Conservation (phyloP, 2,888 invertebrate genomes). For the Boloria selene region DNA sequence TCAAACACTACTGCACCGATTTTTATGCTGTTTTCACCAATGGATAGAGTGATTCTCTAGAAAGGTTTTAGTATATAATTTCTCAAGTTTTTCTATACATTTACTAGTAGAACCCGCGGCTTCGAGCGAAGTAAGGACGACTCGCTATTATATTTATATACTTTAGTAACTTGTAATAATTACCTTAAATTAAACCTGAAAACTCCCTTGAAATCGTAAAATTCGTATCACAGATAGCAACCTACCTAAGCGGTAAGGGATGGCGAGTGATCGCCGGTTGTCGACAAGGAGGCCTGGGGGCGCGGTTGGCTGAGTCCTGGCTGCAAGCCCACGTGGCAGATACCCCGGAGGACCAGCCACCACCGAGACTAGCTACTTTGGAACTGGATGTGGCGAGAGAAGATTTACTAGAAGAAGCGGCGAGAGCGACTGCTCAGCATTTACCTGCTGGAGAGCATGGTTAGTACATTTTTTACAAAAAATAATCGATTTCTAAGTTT, state of each 20-base stretch:
- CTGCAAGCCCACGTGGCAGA: slow-evolving; percentile 77
- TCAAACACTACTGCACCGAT: too few relatives aligned
- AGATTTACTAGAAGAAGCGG: slow-evolving; percentile 90
- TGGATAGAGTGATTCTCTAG: too few relatives aligned
- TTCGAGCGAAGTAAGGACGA: too few relatives aligned
- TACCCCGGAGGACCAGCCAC: slow-evolving; percentile 72
- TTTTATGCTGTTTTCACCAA: too few relatives aligned
- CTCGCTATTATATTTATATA: too few relatives aligned
- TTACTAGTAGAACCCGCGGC: too few relatives aligned
- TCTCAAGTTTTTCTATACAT: too few relatives aligned
- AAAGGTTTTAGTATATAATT: too few relatives aligned
- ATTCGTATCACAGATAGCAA: slow-evolving; percentile 79
- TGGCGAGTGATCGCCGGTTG: slow-evolving; percentile 91
- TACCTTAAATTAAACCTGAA: too few relatives aligned
- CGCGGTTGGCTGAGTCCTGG: slow-evolving; percentile 84
- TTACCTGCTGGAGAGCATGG: slow-evolving; percentile 92
- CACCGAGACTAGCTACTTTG: slow-evolving; percentile 84
- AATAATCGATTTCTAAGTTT: too few relatives aligned
- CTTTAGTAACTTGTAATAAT: too few relatives aligned
- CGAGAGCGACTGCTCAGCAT: slow-evolving; percentile 89
- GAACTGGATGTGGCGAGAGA: slow-evolving; percentile 91
- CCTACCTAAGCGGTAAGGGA: slow-evolving; percentile 87
- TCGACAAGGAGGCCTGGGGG: slow-evolving; percentile 83
- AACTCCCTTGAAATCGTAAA: too few relatives aligned
- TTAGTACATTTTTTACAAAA: slow-evolving; percentile 44